phyloP scores from a whole-genome alignment of 37 sponge, comb jelly and placozoan genomes.

The Theonella swinhoei region DNA sequence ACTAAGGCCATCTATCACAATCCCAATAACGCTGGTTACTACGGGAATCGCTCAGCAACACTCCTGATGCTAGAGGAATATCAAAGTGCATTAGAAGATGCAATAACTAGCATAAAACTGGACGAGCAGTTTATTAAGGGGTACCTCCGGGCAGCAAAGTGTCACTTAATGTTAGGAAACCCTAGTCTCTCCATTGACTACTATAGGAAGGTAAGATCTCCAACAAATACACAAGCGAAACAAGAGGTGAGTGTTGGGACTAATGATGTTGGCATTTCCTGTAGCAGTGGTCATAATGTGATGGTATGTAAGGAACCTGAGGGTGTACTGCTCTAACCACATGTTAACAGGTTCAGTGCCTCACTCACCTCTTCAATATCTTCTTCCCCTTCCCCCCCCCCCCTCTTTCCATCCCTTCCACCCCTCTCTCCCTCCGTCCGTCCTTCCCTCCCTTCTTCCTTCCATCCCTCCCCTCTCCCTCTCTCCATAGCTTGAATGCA shows the following conservation, averaged over 20 bases:
- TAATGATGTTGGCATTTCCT: neutral
- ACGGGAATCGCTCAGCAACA: conserved; percentile 86
- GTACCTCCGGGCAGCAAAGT: conserved; percentile 84
- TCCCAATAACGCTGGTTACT: conserved; percentile 67
- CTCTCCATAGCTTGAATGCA: neutral
- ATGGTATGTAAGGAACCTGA: too few relatives aligned
- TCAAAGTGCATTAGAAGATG: conserved; percentile 69
- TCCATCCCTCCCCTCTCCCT: neutral
- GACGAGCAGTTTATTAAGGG: conserved; percentile 56
- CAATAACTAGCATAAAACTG: conserved; percentile 47
- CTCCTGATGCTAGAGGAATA: conserved; percentile 79
- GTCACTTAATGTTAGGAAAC: conserved; percentile 89
- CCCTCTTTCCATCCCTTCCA: neutral
- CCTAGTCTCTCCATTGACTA: conserved; percentile 65
- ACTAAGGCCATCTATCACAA: conserved; percentile 39
- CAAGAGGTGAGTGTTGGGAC: conserved; percentile 46
- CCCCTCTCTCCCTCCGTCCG: neutral
- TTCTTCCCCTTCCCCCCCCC: neutral
- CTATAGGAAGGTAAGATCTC: conserved; percentile 74
- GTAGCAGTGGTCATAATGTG: too few relatives aligned
- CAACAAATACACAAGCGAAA: conserved; percentile 57
- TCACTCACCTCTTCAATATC: too few relatives aligned
- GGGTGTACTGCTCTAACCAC: too few relatives aligned
- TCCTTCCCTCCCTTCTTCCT: neutral
- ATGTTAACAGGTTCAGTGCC: too few relatives aligned